Base-by-base conservation (phyloP, 2,888 invertebrate genomes). In the Lymantria monacha region DNA sequence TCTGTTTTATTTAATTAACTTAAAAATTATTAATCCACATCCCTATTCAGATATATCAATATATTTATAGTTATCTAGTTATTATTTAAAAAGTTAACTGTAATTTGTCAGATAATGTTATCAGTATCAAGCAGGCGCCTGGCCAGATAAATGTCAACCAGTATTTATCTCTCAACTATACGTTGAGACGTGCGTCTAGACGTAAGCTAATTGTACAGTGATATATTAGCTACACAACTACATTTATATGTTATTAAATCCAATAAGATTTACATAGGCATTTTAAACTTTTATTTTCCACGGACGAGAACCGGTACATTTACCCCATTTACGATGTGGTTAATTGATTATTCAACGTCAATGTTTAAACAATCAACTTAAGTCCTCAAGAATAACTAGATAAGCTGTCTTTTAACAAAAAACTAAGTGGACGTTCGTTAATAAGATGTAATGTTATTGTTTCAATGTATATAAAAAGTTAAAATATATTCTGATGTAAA, bases 21-120 rank as follows among this genome's bases (percentile, higher is more conserved):
- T 22, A 22, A 5, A 22, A 22, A 22, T 22, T 5, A 22, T 22
- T 22, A 22, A 22, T 22, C 22, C 22, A 22, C 22, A 22, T 22
- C 22, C 22, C 22, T 22, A 22, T 5, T 3, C 3, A 22, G 5
- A 22, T 22, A 22, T 3, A 5, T 22, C 22, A 3, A 5, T 22
- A 22, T 22, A 3, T 22, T 2, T 22, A 3, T 22, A 22, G 2
- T 22, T 22, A 22, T 22, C 22, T 22, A 22, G 22, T 22, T 22
- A 22, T 22, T 61, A 55, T 61, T 51, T 65, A 61, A 41, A 58
- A 44, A 68, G 64, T 61, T 61, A 63, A 63, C 55, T 59, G 66
- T 70, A 79, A 81, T 82, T 81, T 80, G 76, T 81, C 74, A 76
- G 74, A 70, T 68, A 70, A 61, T 67, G 72, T 74, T 83, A 83